These are phyloP conservation scores for Agrotis ipsilon DNA, from an alignment of 2,888 invertebrate species.

Conservation along the genomic window DNA sequence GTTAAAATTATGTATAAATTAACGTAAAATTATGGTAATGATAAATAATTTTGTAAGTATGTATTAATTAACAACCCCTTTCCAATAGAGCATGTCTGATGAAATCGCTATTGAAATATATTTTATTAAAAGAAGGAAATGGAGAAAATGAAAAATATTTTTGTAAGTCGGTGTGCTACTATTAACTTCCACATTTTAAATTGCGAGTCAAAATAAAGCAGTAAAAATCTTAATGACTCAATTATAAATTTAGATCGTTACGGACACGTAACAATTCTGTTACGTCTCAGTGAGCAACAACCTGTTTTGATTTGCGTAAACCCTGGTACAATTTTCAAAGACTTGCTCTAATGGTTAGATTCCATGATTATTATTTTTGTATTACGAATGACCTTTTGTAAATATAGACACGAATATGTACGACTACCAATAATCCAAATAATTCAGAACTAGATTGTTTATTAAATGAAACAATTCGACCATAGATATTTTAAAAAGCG, in stretches of 20 bases:
- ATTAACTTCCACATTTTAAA: not conserved
- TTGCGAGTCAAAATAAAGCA: not conserved
- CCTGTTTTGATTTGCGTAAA: not conserved
- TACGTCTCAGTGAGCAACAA: conserved; percentile 13
- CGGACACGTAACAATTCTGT: not conserved
- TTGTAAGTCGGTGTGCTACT: conserved; percentile 11
- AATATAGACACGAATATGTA: conserved; percentile 33
- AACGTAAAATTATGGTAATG: conserved; percentile 46
- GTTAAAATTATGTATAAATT: conserved; percentile 41
- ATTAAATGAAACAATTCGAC: conserved; percentile 28
- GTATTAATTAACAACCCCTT: conserved; percentile 31
- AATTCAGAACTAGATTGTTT: conserved; percentile 36
- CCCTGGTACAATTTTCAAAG: conserved; percentile 3
- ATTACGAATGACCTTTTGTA: conserved; percentile 35
- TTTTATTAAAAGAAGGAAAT: not conserved
- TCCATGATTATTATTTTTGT: not conserved
- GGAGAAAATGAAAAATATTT: conserved; percentile 19
- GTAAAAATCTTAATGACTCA: not conserved
- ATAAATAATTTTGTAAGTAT: conserved; percentile 34
- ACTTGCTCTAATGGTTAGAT: conserved; percentile 13
- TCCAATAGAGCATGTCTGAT: conserved; percentile 23
- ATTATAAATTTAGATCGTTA: conserved; percentile 8
- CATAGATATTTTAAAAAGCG: conserved; percentile 22
- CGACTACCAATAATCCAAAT: conserved; percentile 34
- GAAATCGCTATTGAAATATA: not conserved